Conservation (phyloP, 2,888 invertebrate species). For the Chironomus tentans region DNA sequence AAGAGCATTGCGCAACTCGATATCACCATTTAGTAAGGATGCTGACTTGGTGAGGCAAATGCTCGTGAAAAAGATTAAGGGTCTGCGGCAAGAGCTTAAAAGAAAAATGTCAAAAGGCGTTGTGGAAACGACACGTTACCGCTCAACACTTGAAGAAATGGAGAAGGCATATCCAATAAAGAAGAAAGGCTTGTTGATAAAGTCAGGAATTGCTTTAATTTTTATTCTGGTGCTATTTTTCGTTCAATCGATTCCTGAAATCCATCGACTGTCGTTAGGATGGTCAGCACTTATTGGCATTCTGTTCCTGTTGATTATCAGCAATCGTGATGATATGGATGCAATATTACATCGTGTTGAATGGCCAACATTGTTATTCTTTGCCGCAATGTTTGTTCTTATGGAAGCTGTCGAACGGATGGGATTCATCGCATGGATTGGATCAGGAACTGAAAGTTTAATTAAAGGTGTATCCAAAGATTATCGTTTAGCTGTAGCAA, state of each 20-base stretch:
- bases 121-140: conserved; percentile 40
- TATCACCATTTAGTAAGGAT: conserved; percentile 56
- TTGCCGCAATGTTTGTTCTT: conserved; percentile 22
- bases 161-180: conserved; percentile 49
- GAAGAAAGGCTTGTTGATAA: conserved; percentile 49
- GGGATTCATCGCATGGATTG: conserved; percentile 23
- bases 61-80: conserved; percentile 47
- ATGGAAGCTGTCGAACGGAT: conserved; percentile 21
- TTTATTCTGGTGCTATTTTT: conserved; percentile 55
- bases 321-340: conserved; percentile 39
- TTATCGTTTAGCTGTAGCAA: conserved; percentile 58
- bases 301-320: conserved; percentile 50
- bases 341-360: conserved; percentile 16
- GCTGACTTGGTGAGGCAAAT: conserved; percentile 53
- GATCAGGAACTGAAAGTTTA: conserved; percentile 48
- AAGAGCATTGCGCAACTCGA: conserved; percentile 50
- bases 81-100: conserved; percentile 45
- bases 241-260: conserved; percentile 50
- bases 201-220: conserved; percentile 49
- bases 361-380: conserved; percentile 22
- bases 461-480: conserved; percentile 57
- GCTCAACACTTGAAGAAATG: conserved; percentile 48
- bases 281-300: conserved; percentile 60
- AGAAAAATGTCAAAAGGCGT: conserved; percentile 43
- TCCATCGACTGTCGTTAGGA: conserved; percentile 53